Conservation (phyloP, 2,113 vertebrate genomes). For the Ailuropoda melanoleuca region DNA sequence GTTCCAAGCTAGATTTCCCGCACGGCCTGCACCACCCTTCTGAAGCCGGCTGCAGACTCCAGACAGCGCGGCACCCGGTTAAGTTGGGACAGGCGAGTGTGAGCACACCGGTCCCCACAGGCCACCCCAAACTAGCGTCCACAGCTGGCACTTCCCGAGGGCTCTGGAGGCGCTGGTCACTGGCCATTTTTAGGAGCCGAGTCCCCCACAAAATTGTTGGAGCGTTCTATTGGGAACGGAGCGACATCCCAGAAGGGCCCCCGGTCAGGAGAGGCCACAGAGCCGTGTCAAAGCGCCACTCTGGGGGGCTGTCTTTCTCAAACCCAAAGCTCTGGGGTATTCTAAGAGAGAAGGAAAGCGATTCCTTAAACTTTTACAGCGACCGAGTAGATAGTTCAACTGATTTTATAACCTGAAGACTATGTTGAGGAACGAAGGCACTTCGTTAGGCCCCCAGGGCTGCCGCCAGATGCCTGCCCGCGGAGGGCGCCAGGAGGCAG, state of each 20-base stretch:
- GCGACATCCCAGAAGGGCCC: rapidly evolving
- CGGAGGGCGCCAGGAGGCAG: background rate
- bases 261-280: rapidly evolving
- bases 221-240: rapidly evolving
- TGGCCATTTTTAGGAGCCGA: background rate
- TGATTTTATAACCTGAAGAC: background rate
- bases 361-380: background rate
- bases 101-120: no score
- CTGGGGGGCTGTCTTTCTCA: background rate
- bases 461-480: background rate
- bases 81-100: background rate
- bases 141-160: background rate
- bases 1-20: background rate
- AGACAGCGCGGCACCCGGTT: background rate
- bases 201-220: rapidly evolving
- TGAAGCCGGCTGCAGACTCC: rapidly evolving
- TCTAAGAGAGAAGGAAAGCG: background rate
- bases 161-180: background rate
- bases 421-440: background rate
- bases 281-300: background rate
- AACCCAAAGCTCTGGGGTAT: background rate
- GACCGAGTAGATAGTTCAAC: background rate
- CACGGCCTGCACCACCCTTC: rapidly evolving
- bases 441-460: no score
- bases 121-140: no score